A percentile compares a stretch with the other conserved stretches of the same genome.
Evolutionary conservation across 2,113 vertebrate species (phyloP).

Genomic region (Vicugna pacos): DNA sequence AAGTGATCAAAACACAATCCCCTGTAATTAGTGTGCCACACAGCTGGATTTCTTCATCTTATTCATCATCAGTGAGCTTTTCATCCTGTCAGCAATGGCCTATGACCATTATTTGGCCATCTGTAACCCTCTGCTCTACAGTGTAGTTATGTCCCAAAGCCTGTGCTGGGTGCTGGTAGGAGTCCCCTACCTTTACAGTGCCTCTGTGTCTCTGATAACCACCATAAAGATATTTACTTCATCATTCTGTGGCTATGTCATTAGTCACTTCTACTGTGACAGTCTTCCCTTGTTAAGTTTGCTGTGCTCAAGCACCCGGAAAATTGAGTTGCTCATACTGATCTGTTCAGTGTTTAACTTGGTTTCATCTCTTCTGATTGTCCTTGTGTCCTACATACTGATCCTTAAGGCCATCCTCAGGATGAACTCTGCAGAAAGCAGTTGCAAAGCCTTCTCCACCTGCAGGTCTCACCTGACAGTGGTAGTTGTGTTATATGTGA

Average conservation of each 20-base stretch:
- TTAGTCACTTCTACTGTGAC: constrained; percentile 82
- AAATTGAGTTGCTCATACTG: no score
- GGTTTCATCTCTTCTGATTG: no score
- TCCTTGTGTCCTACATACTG: no score
- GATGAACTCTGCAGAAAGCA: no score
- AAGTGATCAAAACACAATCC: constrained; percentile 49
- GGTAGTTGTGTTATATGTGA: no score
- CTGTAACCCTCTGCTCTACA: constrained; percentile 63
- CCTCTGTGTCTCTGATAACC: constrained; percentile 45
- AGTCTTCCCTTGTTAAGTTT: no score
- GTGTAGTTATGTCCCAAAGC: constrained; percentile 46
- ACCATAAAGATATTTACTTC: constrained; percentile 73
- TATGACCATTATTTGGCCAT: constrained; percentile 72
- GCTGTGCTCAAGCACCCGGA: no score
- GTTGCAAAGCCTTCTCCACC: no score
- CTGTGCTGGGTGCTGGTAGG: constrained; percentile 53
- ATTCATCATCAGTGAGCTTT: constrained; percentile 72
- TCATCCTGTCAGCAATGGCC: constrained; percentile 70
- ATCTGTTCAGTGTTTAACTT: no score
- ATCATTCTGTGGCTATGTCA: constrained; percentile 65
- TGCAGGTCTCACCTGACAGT: no score
- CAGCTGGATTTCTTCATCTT: constrained; percentile 68
- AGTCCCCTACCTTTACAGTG: constrained; percentile 62
- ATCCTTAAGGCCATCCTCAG: no score
- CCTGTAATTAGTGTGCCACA: constrained; percentile 33